Evolutionary conservation across 2,888 invertebrate genomes (phyloP), one percentile per base, ranked within the genome.

Genomic region (Ormyrus rosae): DNA sequence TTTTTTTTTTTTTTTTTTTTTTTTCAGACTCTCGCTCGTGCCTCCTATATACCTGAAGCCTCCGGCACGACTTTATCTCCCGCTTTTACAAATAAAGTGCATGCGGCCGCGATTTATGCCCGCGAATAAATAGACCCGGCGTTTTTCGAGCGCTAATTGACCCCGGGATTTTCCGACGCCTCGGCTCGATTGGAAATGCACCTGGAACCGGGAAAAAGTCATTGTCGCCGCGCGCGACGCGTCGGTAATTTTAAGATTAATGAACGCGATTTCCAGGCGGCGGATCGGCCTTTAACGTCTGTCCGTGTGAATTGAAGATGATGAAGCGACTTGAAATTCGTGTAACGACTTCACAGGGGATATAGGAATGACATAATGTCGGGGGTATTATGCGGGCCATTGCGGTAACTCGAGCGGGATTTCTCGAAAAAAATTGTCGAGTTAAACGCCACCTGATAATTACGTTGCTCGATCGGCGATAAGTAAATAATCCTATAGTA

Each of bases 61-160:
- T 78, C 58, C 56, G 0, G 56, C 78, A 71, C 75, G 78, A 78
- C 81, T 78, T 81, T 78, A 81, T 81, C 74, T 71, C 34, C 6
- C 51, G 34, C 34, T 34, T 34, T 50, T 63, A 55, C 60, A 6
- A 72, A 61, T 58, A 63, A 70, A 70, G 46, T 70, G n/a, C 64
- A 64, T 4, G 34, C 34, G 34, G 34, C 34, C 34, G 34, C 34
- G 0, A 34, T 75, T 72, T 46, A 67, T 63, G 45, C 11, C 11
- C 3, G 34, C 51, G 10, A 8, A n/a, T 61, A 19, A 19, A 19
- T 58, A 64, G 64, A 61, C 48, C 72, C 48, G 11, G 51, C 11
- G 19, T n/a, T 77, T 46, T 63, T 63, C 50, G 67, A 48, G 48
- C 2, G 13, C 53, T 34, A 10, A 50, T 65, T 34, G 10, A 60